A percentile compares a stretch with the other conserved stretches of the same genome.
Conservation (phyloP, 2,888 invertebrate species). For the Copidosoma aretas region DNA sequence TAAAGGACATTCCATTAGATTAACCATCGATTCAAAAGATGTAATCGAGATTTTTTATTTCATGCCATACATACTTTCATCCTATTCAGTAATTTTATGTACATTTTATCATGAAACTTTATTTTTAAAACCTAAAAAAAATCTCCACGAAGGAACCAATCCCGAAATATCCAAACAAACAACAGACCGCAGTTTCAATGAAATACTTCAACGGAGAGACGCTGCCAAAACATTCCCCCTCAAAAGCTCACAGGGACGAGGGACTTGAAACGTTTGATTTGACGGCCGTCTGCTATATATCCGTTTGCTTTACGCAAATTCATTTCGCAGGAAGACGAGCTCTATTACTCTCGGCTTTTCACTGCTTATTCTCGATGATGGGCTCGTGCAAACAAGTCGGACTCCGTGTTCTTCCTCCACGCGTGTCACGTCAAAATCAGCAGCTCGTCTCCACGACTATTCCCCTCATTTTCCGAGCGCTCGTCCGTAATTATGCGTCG, state of each 20-base stretch:
- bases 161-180: too few relatives aligned
- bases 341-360: constrained; percentile 28
- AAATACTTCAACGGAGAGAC: not conserved
- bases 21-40: too few relatives aligned
- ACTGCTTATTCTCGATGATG: not conserved
- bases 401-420: not conserved
- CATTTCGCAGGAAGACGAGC: constrained; percentile 32
- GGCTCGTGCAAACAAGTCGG: not conserved
- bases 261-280: not conserved
- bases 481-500: constrained; percentile 23
- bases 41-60: too few relatives aligned
- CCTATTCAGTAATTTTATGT: too few relatives aligned
- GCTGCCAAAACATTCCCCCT: not conserved
- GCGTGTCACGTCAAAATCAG: constrained; percentile 9
- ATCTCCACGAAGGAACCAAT: too few relatives aligned
- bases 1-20: too few relatives aligned
- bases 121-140: too few relatives aligned
- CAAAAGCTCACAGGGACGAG: not conserved
- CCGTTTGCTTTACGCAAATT: constrained; percentile 17
- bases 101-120: too few relatives aligned
- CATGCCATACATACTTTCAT: too few relatives aligned
- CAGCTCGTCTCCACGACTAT: not conserved
- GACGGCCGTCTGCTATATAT: not conserved
- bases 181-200: too few relatives aligned
- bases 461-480: constrained; percentile 4